Base-by-base conservation (phyloP, 2,113 vertebrate species). In the Hemiscyllium ocellatum region DNA sequence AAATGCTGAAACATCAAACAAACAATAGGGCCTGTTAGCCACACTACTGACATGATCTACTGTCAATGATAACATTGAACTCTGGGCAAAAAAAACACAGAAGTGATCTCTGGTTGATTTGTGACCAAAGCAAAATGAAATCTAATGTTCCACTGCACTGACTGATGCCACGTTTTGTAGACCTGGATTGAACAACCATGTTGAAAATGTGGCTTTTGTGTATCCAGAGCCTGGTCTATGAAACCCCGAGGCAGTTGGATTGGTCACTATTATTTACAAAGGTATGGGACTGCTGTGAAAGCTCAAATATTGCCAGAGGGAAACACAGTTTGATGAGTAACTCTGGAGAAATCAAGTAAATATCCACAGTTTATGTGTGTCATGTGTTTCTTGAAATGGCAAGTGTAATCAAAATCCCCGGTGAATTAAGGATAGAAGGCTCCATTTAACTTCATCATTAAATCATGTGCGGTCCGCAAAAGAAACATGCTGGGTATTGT, bases 121-220 rank as follows among this genome's bases (percentile, higher is more conserved):
- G 94, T 52, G 50, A 72, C 94, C 69, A 72, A 95, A 47, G 37
- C 69, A 95, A 95, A 95, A 33, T 72, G 69, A 95, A 72, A 72
- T 47, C 47, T 50, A 95, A 47, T 95, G 61, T 70, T 69, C 93
- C 42, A 70, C 93, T 2, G 8, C 22, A 19, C 93, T 47, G 12
- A 94, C 70, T n/a, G 94, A 72, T 95, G 69, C 94, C 47, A 52
- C 94, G 52, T 95, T 26, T 47, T 72, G 94, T 52, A 72, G 42
- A 4, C 26, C 47, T 95, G 47, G 37, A 5, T 26, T 29, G 94
- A 95, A 95, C 42, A 70, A 29, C 94, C 33, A 72, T 33, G 42
- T 26, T 76, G 94, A 95, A 42, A 95, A 95, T 95, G 94, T 52
- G 69, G 42, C 24, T 72, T 95, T 95, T 95, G 69, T 95, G 68